phyloP scores from a whole-genome alignment of 2,888 invertebrate species.

The Chamaedrilus cognettii region DNA sequence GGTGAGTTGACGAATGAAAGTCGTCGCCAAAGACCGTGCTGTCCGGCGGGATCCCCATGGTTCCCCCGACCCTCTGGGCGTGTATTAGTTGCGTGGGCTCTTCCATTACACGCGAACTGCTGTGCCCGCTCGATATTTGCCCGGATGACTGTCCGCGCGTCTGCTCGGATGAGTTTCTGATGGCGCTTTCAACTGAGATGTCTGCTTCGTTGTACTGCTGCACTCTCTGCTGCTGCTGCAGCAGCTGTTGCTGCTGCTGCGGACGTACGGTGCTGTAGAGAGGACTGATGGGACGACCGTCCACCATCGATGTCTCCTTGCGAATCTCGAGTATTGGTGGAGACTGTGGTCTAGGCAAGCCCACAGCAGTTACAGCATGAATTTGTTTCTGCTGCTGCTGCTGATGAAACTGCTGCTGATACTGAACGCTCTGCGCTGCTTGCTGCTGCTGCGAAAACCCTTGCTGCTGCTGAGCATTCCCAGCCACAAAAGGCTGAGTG shows the following conservation, averaged over 20 bases:
- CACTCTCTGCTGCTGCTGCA: conserved; percentile 20
- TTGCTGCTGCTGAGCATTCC: too few relatives aligned
- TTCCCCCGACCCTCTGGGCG: background rate
- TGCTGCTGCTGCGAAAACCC: conserved; percentile 23
- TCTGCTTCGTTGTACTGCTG: background rate
- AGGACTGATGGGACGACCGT: background rate
- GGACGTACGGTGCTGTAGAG: conserved; percentile 13
- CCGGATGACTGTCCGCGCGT: background rate
- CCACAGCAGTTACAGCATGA: too few relatives aligned
- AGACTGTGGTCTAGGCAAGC: too few relatives aligned
- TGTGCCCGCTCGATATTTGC: too few relatives aligned
- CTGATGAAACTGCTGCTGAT: conserved; percentile 19
- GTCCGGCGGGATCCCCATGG: background rate
- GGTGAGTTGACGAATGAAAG: background rate
- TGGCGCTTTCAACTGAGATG: background rate
- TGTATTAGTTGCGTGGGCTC: background rate
- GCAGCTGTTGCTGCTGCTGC: conserved; percentile 16
- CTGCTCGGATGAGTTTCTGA: background rate
- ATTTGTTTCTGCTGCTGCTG: conserved; percentile 29
- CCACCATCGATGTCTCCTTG: background rate
- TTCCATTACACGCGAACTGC: background rate
- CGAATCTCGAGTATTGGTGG: background rate
- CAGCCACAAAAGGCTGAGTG: too few relatives aligned
- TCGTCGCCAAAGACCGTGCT: background rate
- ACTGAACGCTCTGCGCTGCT: conserved; percentile 1